Base-by-base conservation (phyloP, 2,797 vertebrate species). In the Thamnophis elegans region DNA sequence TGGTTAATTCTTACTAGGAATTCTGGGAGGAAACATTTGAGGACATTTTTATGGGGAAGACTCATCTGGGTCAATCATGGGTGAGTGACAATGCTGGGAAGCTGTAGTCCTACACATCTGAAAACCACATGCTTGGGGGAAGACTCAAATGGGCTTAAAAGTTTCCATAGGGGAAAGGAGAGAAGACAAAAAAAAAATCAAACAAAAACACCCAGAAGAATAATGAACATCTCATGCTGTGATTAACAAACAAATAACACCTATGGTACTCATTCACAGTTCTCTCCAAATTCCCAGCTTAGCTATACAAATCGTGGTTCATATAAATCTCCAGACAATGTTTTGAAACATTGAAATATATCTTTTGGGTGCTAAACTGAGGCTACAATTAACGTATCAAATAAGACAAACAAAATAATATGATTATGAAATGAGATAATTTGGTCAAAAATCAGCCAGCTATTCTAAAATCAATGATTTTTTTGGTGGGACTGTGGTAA, bases 331-430 rank as follows among this genome's bases (percentile, higher is more conserved):
- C 11, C 25, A 8, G 82, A 62, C 10, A 62, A 42, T 22, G 32
- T 32, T 73, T 92, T 28, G 0, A 62, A 85, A 36, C 90, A 68
- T 85, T 0, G 20, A 65, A 0, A 6, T 0, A 0, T 22, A 36
- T 59, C 59, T 87, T 87, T 58, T 85, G 0, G 0, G 28, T 0
- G 1, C 91, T 54, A 58, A 90, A 32, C 6, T 13, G 62, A 20
- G 54, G 13, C 51, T 88, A 28, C 20, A 65, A 18, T 8, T 55
- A 59, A n/a, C 2, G 18, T 3, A 86, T 47, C 78, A 55, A 68
- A 65, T 42, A 47, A n/a, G 73, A 89, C 68, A 92, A 91, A 68
- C 32, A 13, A 47, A 94, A 90, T 92, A 85, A 82, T 20, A 12
- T 82, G 73, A 47, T 47, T 5, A 82, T 47, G 1, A 54, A 32